phyloP scores from a whole-genome alignment of 2,113 vertebrate genomes.

The Halcyon senegalensis region DNA sequence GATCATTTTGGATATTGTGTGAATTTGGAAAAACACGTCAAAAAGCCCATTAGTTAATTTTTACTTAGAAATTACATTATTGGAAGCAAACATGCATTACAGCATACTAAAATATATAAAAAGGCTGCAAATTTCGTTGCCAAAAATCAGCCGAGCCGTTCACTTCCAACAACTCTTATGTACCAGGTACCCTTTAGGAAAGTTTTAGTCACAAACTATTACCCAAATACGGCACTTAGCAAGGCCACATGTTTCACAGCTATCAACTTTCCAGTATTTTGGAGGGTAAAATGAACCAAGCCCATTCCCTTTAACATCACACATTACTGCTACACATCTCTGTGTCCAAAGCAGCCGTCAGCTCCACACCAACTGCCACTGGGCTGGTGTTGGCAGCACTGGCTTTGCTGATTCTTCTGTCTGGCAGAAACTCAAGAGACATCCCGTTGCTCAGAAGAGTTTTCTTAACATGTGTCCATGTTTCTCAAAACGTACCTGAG shows the following conservation, averaged over 20 bases:
- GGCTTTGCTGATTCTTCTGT: too few relatives aligned
- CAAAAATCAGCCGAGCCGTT: neutral
- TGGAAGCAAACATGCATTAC: neutral
- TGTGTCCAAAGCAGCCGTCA: neutral
- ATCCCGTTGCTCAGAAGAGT: neutral
- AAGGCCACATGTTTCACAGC: neutral
- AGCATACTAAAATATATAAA: neutral
- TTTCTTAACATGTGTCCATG: fast-evolving
- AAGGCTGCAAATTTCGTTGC: neutral
- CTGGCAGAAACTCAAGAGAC: neutral
- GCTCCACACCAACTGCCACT: fast-evolving
- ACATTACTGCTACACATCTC: fast-evolving
- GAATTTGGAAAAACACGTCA: neutral
- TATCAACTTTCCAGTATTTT: neutral
- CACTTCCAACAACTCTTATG: neutral
- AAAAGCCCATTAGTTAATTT: neutral
- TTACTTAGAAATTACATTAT: neutral
- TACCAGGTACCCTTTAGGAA: neutral
- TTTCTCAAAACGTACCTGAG: neutral
- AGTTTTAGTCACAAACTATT: neutral
- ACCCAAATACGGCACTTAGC: fast-evolving
- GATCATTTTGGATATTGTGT: neutral
- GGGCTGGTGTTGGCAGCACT: neutral
- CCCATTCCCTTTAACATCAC: neutral
- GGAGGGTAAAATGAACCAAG: neutral